Evolutionary conservation across 2,113 vertebrate species (phyloP).

Genomic region (Rhadina sibilatrix): DNA sequence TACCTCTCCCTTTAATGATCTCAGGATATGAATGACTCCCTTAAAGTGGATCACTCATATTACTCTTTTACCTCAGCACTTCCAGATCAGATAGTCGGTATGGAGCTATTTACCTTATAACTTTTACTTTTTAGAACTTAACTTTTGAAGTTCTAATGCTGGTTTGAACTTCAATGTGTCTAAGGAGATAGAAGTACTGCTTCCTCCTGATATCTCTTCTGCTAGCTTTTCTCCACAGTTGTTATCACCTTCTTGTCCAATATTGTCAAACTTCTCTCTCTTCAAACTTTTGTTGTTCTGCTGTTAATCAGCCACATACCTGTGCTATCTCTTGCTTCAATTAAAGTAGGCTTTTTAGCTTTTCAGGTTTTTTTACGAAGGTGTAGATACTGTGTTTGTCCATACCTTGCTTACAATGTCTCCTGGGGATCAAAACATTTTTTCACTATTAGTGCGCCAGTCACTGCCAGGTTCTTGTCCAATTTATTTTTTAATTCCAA

Average conservation of each 20-base stretch:
- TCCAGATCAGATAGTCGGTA: rapidly evolving
- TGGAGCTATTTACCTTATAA: neutral
- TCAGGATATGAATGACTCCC: neutral
- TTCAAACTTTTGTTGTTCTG: neutral
- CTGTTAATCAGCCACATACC: neutral
- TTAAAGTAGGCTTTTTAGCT: neutral
- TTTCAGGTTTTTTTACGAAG: neutral
- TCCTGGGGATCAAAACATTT: neutral
- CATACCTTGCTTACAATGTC: neutral
- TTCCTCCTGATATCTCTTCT: neutral
- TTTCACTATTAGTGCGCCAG: neutral
- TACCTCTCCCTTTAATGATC: neutral
- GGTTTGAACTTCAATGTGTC: neutral
- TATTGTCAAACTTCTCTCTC: neutral
- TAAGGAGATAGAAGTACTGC: neutral
- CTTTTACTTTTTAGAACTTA: too few relatives aligned
- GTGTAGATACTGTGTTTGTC: neutral
- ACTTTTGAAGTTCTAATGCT: neutral
- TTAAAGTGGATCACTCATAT: neutral
- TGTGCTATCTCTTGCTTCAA: neutral
- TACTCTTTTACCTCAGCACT: neutral
- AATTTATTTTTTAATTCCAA: neutral
- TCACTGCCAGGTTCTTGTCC: neutral
- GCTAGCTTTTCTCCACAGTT: neutral
- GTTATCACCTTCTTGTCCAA: neutral